Evolutionary conservation across 2,888 invertebrate genomes (phyloP).

Genomic region (Troides aeacus): DNA sequence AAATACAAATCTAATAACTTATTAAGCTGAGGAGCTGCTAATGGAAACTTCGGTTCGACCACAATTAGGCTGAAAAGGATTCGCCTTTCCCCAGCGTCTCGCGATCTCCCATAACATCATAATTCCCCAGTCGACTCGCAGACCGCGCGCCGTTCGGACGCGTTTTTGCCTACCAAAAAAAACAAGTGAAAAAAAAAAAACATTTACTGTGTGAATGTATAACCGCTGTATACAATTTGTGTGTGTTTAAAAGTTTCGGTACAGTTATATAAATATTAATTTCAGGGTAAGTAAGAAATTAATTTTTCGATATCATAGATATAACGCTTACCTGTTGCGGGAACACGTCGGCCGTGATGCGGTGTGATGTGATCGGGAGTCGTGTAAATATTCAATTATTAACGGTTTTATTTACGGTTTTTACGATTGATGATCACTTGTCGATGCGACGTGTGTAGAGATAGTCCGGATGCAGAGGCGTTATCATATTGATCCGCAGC

Average conservation of each 20-base stretch:
- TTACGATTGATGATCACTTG: neutral
- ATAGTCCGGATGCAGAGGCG: constrained; percentile 14
- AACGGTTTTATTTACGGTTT: neutral
- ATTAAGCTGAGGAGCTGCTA: constrained; percentile 25
- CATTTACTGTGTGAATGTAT: constrained; percentile 36
- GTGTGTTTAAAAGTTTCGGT: constrained; percentile 28
- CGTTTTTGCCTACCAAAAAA: constrained; percentile 8
- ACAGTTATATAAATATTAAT: constrained; percentile 22
- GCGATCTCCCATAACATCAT: constrained; percentile 38
- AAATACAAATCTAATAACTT: constrained; percentile 24
- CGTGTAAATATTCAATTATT: constrained; percentile 7
- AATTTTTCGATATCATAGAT: neutral
- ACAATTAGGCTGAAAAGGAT: constrained; percentile 38
- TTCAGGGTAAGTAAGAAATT: constrained; percentile 33
- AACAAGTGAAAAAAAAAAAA: constrained; percentile 29
- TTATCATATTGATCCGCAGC: constrained; percentile 31
- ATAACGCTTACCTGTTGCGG: constrained; percentile 36
- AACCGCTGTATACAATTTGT: neutral
- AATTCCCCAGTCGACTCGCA: constrained; percentile 39
- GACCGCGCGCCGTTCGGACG: constrained; percentile 32
- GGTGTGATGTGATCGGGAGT: constrained; percentile 19
- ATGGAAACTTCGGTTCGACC: constrained; percentile 23
- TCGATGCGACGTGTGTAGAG: neutral
- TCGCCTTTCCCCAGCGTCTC: constrained; percentile 34
- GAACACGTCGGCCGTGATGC: constrained; percentile 25